Evolutionary conservation across 2,113 vertebrate species (phyloP).

Genomic region (Semnornis frantzii): DNA sequence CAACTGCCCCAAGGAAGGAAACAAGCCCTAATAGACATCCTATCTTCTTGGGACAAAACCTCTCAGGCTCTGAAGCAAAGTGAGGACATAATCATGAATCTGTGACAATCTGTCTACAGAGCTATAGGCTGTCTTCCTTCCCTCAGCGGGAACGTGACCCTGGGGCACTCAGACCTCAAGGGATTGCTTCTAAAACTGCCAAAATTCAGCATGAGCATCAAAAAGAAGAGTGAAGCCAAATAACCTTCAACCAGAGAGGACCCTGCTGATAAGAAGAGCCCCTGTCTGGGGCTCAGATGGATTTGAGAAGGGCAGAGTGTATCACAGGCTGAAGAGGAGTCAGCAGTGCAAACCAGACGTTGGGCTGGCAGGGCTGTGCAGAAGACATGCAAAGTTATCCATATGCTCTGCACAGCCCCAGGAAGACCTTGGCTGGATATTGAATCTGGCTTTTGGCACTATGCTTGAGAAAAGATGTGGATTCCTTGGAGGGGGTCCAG

Average conservation of each 20-base stretch:
- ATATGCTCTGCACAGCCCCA: slow-evolving; percentile 48
- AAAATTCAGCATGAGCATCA: background rate
- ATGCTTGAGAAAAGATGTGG: slow-evolving; percentile 50
- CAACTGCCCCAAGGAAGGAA: background rate
- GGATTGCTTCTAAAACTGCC: background rate
- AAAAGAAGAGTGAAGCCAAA: background rate
- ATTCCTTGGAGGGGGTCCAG: slow-evolving; percentile 55
- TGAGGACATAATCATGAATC: background rate
- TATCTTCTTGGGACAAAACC: background rate
- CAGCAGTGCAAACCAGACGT: background rate
- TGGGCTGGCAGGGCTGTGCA: background rate
- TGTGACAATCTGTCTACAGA: background rate
- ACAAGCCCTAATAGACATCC: background rate
- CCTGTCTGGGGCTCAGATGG: background rate
- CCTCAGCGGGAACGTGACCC: background rate
- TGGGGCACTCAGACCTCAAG: background rate
- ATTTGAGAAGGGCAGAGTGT: background rate
- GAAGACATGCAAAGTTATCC: slow-evolving; percentile 14
- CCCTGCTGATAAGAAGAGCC: slow-evolving; percentile 6
- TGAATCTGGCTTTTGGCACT: slow-evolving; percentile 61
- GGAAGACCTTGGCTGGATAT: slow-evolving; percentile 51
- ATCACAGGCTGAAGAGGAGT: background rate
- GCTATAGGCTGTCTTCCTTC: background rate
- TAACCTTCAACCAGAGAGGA: background rate
- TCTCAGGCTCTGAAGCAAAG: background rate